Percentiles rank a stretch among this genome's conserved stretches.
Conservation (phyloP, 1,140 invertebrate species). For the Drosophila rhopaloa region DNA sequence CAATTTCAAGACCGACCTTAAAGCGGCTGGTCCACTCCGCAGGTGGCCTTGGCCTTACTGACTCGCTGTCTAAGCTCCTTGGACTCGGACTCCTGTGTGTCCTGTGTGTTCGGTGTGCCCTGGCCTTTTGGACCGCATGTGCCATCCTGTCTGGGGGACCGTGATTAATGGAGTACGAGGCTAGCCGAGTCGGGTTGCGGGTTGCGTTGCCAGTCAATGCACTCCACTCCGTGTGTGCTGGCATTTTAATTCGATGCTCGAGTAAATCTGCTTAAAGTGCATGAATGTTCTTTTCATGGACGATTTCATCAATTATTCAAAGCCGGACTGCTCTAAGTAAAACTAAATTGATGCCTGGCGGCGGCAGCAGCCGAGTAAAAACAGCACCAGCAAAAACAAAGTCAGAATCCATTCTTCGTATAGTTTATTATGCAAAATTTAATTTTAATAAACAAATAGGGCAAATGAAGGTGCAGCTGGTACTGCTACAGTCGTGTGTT, state of each 20-base stretch:
- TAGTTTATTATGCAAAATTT: slow-evolving; percentile 78
- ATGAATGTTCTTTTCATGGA: slow-evolving; percentile 52
- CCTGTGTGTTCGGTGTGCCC: slow-evolving; percentile 5
- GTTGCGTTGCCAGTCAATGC: slow-evolving; percentile 25
- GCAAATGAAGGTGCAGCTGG: slow-evolving; percentile 25
- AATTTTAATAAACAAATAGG: slow-evolving; percentile 75
- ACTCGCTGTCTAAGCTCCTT: background rate
- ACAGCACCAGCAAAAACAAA: slow-evolving; percentile 15
- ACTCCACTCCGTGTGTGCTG: slow-evolving; percentile 16
- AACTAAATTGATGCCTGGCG: slow-evolving; percentile 36
- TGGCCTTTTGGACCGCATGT: slow-evolving; percentile 2
- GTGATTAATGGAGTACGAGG: slow-evolving; percentile 65
- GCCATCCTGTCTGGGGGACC: slow-evolving; percentile 12
- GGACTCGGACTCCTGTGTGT: too few species aligned
- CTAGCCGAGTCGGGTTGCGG: background rate
- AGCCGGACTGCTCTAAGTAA: slow-evolving; percentile 25
- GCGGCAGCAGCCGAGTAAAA: slow-evolving; percentile 5
- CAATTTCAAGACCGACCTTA: background rate
- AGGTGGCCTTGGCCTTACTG: slow-evolving; percentile 47
- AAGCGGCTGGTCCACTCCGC: background rate
- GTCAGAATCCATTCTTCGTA: slow-evolving; percentile 39
- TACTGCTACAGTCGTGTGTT: background rate
- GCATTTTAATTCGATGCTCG: slow-evolving; percentile 45
- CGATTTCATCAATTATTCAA: slow-evolving; percentile 71
- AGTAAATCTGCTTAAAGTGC: slow-evolving; percentile 65